Evolutionary conservation across 2,797 vertebrate genomes (phyloP).

Genomic region (Coregonus ussuriensis): DNA sequence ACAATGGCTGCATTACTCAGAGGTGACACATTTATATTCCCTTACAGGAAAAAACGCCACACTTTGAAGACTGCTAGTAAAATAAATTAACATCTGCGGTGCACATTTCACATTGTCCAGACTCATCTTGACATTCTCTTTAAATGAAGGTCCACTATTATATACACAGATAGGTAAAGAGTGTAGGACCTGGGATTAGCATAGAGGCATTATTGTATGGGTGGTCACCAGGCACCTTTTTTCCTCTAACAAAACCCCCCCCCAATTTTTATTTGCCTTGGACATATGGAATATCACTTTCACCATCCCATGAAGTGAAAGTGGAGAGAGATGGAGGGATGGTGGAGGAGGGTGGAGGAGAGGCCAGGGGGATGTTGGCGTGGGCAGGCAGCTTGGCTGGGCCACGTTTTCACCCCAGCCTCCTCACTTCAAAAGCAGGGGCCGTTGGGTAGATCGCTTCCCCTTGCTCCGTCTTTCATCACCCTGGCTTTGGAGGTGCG

Average conservation of each 20-base stretch:
- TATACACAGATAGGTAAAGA: conserved; percentile 51
- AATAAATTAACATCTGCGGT: conserved; percentile 59
- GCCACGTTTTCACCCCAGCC: conserved; percentile 43
- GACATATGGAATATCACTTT: conserved; percentile 79
- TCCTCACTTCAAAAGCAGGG: conserved; percentile 44
- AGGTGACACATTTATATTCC: conserved; percentile 8
- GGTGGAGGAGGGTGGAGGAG: conserved; percentile 1
- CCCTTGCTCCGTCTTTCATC: conserved; percentile 63
- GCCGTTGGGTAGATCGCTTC: conserved; percentile 26
- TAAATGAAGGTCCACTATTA: conserved; percentile 39
- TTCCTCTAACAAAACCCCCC: too few relatives aligned
- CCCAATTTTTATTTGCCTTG: too few relatives aligned
- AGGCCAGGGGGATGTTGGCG: conserved; percentile 10
- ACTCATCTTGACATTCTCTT: conserved; percentile 26
- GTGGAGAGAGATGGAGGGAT: conserved; percentile 31
- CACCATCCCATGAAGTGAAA: conserved; percentile 49
- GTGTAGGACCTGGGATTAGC: conserved; percentile 70
- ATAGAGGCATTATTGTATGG: conserved; percentile 54
- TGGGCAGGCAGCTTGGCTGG: conserved; percentile 10
- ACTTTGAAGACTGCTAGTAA: not conserved
- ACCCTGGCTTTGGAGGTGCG: conserved; percentile 60
- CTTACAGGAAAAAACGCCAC: not conserved
- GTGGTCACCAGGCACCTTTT: conserved; percentile 72
- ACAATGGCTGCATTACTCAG: not conserved
- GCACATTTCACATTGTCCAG: conserved; percentile 52